Evolutionary conservation across 2,888 invertebrate species (phyloP).

Genomic region (Pristionchus arcanus): DNA sequence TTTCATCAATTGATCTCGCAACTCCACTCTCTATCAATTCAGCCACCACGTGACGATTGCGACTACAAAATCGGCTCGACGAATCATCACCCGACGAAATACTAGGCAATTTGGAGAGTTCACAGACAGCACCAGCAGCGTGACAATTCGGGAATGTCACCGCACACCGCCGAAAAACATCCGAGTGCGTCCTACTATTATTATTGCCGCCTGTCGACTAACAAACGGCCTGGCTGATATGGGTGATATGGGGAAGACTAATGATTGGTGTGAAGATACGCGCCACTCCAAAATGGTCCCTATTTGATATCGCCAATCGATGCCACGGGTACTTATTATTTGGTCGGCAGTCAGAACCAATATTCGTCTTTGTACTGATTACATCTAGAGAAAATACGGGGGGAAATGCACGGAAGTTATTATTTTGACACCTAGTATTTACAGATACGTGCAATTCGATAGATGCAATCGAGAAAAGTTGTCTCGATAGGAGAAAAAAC

Average conservation of each 20-base stretch:
- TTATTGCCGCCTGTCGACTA: background rate
- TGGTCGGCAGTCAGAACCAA: no score
- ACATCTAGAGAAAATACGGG: no score
- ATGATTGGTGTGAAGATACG: background rate
- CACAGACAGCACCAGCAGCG: conserved; percentile 10
- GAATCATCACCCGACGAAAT: background rate
- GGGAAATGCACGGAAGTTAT: no score
- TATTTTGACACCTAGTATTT: no score
- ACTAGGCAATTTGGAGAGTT: background rate
- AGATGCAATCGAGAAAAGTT: background rate
- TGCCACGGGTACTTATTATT: background rate
- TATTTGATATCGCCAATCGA: background rate
- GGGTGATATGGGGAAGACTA: no score
- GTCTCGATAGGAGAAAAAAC: background rate
- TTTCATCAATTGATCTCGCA: conserved; percentile 42
- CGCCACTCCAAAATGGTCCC: background rate
- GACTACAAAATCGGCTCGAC: background rate
- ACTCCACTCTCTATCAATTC: background rate
- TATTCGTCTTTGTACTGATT: no score
- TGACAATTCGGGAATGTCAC: conserved; percentile 36
- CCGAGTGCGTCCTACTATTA: background rate
- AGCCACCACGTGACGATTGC: conserved; percentile 30
- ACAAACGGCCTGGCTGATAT: background rate
- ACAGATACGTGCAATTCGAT: background rate
- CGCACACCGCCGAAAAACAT: background rate